phyloP scores from a whole-genome alignment of 23 tunicate species.

The Ciona savignyi region DNA sequence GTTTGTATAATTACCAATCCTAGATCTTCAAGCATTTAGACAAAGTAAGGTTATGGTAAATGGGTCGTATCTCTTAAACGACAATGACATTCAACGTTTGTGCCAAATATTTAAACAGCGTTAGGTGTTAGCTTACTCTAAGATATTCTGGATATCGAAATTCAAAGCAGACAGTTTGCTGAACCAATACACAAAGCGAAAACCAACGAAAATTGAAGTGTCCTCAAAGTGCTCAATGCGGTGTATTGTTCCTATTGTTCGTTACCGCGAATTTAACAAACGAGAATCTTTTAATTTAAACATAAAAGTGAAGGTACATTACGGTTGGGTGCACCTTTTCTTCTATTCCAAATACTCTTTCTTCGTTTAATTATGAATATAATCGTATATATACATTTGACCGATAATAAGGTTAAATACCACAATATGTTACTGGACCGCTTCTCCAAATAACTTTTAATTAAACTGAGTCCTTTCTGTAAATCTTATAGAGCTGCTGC shows the following conservation, averaged over 20 bases:
- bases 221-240: background rate
- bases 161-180: background rate
- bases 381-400: no score
- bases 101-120: background rate
- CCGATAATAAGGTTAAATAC: no score
- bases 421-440: no score
- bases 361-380: no score
- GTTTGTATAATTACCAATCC: no score
- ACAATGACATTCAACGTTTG: background rate
- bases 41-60: background rate
- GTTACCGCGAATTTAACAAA: no score
- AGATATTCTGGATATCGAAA: background rate
- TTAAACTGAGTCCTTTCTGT: background rate
- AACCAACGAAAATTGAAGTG: background rate
- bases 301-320: no score
- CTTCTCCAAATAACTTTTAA: background rate
- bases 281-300: no score
- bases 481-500: no score
- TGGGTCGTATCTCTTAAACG: background rate
- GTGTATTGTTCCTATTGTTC: background rate
- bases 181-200: background rate
- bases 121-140: background rate
- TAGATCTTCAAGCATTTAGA: no score
- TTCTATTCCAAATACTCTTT: no score
- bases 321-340: no score